These are phyloP conservation scores for Acanthochromis polyacanthus DNA, from an alignment of 2,113 vertebrate species.

Conservation along the genomic window DNA sequence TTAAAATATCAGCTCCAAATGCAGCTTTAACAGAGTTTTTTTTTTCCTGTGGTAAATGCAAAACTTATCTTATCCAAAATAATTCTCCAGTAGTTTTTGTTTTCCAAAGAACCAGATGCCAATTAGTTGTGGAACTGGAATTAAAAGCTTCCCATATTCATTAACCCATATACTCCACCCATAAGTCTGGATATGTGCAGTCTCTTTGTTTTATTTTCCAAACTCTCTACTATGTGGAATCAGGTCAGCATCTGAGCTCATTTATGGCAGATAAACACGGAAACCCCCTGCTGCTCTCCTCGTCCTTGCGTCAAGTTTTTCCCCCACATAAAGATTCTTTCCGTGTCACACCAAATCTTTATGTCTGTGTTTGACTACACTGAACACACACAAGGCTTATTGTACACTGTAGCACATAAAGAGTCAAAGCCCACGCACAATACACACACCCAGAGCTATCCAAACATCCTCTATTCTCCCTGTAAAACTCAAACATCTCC, in stretches of 20 bases:
- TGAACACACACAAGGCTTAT: neutral
- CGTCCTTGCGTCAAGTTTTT: neutral
- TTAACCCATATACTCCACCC: neutral
- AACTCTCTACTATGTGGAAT: constrained; percentile 32
- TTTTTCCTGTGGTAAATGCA: too few species aligned
- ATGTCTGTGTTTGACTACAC: neutral
- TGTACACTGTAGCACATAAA: neutral
- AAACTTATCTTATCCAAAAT: too few species aligned
- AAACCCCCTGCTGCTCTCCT: neutral
- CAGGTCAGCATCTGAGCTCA: constrained; percentile 42
- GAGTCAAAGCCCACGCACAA: neutral
- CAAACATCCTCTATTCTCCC: neutral
- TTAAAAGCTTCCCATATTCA: neutral
- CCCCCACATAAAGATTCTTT: constrained; percentile 23
- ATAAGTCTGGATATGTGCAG: neutral
- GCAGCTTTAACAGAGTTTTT: too few species aligned
- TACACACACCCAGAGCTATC: neutral
- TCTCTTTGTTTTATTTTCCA: constrained; percentile 25
- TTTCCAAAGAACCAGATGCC: neutral
- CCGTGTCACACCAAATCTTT: neutral
- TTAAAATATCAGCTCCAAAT: too few species aligned
- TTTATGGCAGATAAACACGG: neutral
- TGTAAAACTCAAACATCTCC: neutral
- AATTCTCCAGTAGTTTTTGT: neutral
- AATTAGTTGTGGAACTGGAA: too few species aligned